Evolutionary conservation across 2,797 vertebrate genomes (phyloP).

Genomic region (Bradypodion ventrale): DNA sequence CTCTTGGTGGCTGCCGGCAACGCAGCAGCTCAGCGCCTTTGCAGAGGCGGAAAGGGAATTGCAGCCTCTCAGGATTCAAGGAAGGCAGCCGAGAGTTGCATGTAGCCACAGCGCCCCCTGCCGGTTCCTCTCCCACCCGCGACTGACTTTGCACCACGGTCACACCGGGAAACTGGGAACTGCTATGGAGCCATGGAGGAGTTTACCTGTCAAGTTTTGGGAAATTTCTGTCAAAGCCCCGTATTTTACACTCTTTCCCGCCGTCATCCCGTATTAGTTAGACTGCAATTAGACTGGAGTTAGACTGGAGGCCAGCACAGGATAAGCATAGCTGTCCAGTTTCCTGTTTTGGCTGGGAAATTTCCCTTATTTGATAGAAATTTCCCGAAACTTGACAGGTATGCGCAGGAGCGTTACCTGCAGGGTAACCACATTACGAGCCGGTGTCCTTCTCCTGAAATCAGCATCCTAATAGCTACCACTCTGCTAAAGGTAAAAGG

Average conservation of each 20-base stretch:
- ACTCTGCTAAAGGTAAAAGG: too few species aligned
- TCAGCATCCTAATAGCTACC: background rate
- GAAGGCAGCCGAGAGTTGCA: background rate
- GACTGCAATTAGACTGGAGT: too few species aligned
- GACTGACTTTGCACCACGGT: background rate
- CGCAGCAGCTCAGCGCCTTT: background rate
- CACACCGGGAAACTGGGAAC: background rate
- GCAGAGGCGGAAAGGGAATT: background rate
- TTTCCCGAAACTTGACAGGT: too few species aligned
- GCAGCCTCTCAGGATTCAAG: background rate
- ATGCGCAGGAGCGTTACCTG: background rate
- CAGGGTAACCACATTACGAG: background rate
- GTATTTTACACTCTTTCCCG: too few species aligned
- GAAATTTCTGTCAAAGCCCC: too few species aligned
- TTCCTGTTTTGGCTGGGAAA: too few species aligned
- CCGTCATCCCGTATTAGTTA: too few species aligned
- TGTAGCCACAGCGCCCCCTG: constrained; percentile 12
- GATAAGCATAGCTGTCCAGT: too few species aligned
- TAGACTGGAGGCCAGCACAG: too few species aligned
- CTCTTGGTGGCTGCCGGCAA: background rate
- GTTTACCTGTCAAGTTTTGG: too few species aligned
- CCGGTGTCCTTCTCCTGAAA: background rate
- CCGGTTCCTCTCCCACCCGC: background rate
- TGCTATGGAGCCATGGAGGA: too few species aligned
- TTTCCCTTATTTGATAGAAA: too few species aligned